Percentiles rank a stretch among this genome's conserved stretches.
These are phyloP conservation scores for Myathropa florea DNA, from an alignment of 2,888 invertebrate genomes.

Conservation along the genomic window DNA sequence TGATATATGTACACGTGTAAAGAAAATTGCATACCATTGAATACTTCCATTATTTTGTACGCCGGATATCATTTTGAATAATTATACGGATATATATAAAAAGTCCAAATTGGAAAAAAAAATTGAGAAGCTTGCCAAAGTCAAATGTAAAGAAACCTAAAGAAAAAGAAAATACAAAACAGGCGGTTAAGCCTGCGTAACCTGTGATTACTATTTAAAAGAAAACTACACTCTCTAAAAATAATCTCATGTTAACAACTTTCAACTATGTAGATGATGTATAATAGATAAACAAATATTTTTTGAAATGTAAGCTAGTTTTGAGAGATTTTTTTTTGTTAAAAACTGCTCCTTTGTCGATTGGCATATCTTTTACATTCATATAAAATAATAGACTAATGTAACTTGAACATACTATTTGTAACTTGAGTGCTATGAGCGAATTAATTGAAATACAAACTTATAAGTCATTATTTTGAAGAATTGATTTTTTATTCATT, in stretches of 20 bases:
- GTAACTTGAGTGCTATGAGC: slow-evolving; percentile 63
- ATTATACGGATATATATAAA: neutral
- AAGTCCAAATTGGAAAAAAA: slow-evolving; percentile 36
- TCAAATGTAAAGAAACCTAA: slow-evolving; percentile 21
- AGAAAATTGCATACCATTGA: neutral
- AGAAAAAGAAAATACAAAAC: slow-evolving; percentile 12
- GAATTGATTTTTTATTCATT: neutral
- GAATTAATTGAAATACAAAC: slow-evolving; percentile 48
- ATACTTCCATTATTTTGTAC: neutral
- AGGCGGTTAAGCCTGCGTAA: slow-evolving; percentile 44
- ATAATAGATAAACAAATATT: slow-evolving; percentile 4
- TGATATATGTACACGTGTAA: neutral
- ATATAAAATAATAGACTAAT: neutral
- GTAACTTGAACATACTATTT: slow-evolving; percentile 39
- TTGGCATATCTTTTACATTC: slow-evolving; percentile 7
- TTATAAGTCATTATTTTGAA: slow-evolving; percentile 56
- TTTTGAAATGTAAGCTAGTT: slow-evolving; percentile 25
- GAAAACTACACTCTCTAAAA: slow-evolving; percentile 3
- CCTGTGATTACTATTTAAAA: slow-evolving; percentile 60
- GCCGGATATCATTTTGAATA: neutral
- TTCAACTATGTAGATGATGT: slow-evolving; percentile 1
- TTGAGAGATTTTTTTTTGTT: slow-evolving; percentile 27
- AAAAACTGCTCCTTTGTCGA: slow-evolving; percentile 17
- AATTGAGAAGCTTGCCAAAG: slow-evolving; percentile 55
- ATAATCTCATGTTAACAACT: slow-evolving; percentile 36